Base-by-base conservation (phyloP, 1,140 invertebrate species). In the Drosophila ogumai region DNA sequence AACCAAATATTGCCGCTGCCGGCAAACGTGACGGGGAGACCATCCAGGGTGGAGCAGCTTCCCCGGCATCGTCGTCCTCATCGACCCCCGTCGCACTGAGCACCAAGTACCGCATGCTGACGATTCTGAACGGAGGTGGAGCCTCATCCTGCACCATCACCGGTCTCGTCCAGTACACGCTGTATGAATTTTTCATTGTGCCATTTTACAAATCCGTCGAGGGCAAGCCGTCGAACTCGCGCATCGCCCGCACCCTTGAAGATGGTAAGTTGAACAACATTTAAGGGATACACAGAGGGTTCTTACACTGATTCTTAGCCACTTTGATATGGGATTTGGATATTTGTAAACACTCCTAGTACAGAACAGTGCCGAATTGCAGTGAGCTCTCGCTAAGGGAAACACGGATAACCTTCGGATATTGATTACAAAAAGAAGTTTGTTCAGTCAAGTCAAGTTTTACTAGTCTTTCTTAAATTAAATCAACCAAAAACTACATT, bases 161-260 rank as follows among this genome's bases (percentile, higher is more conserved):
- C 50, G 95, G 95, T 31, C 93, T 97, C 58, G 93, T 94, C 58
- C 95, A 96, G 73, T 96, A 95, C 92, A 94, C 95, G 25, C 93
- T 95, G 54, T 97, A 97, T 92, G 94, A 96, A 92, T 95, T 97
- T 91, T 97, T 97, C 92, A 92, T 97, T 44, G 94, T 96, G 85
- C 96, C 96, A 25, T 96, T 96, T 90, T 96, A 96, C 91, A 96
- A 96, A 91, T 95, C 94, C 90, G 94, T 97, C 46, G 94, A 96
- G 91, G 96, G 96, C 19, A 95, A 95, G 90, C 96, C 96, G 38
- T 96, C 96, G 5, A 97, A 96, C 93, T 95, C 95, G 44, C 94
- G 95, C 91, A 94, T 94, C 28, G 95, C 95, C 36, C 94, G 94
- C 79, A 97, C 96, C 40, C 93, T 95, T 44, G 96, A 96, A 93